Evolutionary conservation across 2,888 invertebrate species (phyloP).

Genomic region (Yponomeuta evonymella): DNA sequence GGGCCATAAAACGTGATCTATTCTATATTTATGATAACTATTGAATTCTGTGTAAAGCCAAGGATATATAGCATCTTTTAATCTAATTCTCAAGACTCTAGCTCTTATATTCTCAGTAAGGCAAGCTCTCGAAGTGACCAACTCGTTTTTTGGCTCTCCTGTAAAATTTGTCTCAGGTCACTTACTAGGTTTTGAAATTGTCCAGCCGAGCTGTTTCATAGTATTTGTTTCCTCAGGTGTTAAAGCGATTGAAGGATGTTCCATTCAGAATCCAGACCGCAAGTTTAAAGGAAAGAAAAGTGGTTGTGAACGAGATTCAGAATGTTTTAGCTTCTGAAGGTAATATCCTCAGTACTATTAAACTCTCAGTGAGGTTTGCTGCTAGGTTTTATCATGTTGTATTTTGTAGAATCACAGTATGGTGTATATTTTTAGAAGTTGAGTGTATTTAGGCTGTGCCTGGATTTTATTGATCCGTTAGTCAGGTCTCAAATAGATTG

Average conservation of each 20-base stretch:
- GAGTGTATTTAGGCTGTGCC: neutral
- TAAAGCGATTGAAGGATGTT: conserved; percentile 83
- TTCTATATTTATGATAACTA: too few relatives aligned
- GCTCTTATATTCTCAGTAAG: too few relatives aligned
- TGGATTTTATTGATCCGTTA: conserved; percentile 9
- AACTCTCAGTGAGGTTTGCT: neutral
- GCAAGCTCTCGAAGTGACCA: too few relatives aligned
- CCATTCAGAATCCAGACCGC: conserved; percentile 84
- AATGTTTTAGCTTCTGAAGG: conserved; percentile 84
- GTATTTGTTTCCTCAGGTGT: conserved; percentile 65
- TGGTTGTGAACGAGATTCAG: conserved; percentile 80
- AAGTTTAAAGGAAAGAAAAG: conserved; percentile 81
- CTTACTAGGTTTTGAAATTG: too few relatives aligned
- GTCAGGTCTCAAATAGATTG: neutral
- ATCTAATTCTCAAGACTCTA: too few relatives aligned
- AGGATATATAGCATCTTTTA: too few relatives aligned
- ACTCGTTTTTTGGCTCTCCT: too few relatives aligned
- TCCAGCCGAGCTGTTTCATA: conserved; percentile 23
- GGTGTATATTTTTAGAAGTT: too few relatives aligned
- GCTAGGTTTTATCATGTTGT: neutral
- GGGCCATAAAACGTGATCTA: too few relatives aligned
- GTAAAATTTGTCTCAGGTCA: too few relatives aligned
- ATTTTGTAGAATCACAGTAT: too few relatives aligned
- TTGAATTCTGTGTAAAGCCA: too few relatives aligned
- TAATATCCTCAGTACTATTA: conserved; percentile 44